These are phyloP conservation scores for Phoenoteleia sp. DNA, from an alignment of 2,888 invertebrate species.

Conservation along the genomic window DNA sequence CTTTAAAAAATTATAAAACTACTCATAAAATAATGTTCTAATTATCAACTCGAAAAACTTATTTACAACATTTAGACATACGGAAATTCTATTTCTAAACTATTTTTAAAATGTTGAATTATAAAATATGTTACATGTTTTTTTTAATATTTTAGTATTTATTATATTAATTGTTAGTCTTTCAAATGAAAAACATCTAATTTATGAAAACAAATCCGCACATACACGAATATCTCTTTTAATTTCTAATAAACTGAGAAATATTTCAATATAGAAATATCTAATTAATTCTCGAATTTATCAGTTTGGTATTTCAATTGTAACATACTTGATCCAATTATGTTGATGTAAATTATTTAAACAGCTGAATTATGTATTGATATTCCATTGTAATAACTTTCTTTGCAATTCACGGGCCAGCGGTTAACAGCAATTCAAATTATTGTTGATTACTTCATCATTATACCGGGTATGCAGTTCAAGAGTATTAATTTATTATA, in stretches of 20 bases:
- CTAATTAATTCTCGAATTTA: constrained; percentile 41
- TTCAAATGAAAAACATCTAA: too few relatives aligned
- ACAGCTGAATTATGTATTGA: constrained; percentile 48
- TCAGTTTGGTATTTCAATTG: constrained; percentile 36
- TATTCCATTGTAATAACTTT: constrained; percentile 49
- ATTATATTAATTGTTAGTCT: too few relatives aligned
- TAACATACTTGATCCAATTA: constrained; percentile 46
- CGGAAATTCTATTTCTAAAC: too few relatives aligned
- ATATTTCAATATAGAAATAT: constrained; percentile 19
- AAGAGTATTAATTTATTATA: constrained; percentile 36
- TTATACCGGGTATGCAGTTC: not conserved
- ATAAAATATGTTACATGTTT: too few relatives aligned
- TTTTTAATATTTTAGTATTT: too few relatives aligned
- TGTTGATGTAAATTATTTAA: constrained; percentile 59
- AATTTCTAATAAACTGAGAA: not conserved
- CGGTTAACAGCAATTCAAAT: constrained; percentile 43
- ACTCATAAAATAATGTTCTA: too few relatives aligned
- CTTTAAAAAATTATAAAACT: too few relatives aligned
- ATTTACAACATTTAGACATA: too few relatives aligned
- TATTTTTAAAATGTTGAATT: too few relatives aligned
- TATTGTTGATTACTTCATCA: constrained; percentile 43
- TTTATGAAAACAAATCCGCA: not conserved
- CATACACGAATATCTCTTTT: not conserved
- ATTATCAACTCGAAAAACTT: too few relatives aligned
- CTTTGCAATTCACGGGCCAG: constrained; percentile 34